Base-by-base conservation (phyloP, 2,113 vertebrate species). In the Axis porcinus region DNA sequence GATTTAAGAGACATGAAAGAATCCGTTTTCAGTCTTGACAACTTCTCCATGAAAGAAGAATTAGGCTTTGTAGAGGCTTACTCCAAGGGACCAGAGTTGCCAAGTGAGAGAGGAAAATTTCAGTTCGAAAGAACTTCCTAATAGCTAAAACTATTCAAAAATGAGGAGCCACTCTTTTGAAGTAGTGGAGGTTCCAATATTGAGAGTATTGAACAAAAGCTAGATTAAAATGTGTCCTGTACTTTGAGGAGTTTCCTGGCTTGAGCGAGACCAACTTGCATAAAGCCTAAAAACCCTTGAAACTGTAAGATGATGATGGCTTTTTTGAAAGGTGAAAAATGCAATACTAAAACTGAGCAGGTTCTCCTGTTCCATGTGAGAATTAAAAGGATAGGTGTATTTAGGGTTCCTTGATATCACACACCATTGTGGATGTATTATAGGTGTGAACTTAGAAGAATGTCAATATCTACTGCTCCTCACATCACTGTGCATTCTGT, bases 381-480 rank as follows among this genome's bases (percentile, higher is more conserved):
- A 43, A 28, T 50, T 25, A 14, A 50, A 14, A 36, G 30, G 50
- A 7, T n/a, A 54, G 40, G 52, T 70, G 1, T 3, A 15, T 28
- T 23, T 15, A 9, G n/a, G 28, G 5, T 27, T 85, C 13, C 50
- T 83, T 25, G 33, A 3, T 2, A 7, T 6, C 74, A 36, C 14
- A 7, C 28, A 3, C 7, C 21, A 12, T 30, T 2, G 0, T 23
- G 45, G 28, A 4, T 58, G 27, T 13, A 5, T 43, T 9, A 10
- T 2, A 43, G 25, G 16, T 17, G 1, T 0, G 28, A 74, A 64
- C 40, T 62, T 17, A 33, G 57, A 33, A 60, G 23, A 40, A 15
- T 12, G 19, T 30, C 33, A 13, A 0, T 7, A 6, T 21, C 7
- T 2, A 4, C 50, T 2, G 13, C 36, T 40, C 62, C 19, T 57